Conservation (phyloP, 2,113 vertebrate species). For the Uropsilus gracilis region DNA sequence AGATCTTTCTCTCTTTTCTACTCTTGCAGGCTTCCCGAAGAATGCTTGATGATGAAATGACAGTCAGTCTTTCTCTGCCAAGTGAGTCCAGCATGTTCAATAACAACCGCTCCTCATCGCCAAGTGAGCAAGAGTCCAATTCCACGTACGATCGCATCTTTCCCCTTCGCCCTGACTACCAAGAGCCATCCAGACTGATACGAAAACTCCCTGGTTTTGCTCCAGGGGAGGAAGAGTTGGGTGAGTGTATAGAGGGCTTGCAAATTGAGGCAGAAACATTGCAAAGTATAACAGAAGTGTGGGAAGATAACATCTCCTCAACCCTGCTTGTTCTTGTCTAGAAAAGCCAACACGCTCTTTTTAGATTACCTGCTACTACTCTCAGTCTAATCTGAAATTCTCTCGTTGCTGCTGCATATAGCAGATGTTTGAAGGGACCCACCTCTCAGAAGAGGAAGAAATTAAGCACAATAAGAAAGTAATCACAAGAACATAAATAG, state of each 20-base stretch:
- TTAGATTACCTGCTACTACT: not conserved
- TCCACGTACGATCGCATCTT: conserved; percentile 97
- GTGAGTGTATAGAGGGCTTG: conserved; percentile 81
- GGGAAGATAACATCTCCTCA: not conserved
- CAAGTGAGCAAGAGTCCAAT: conserved; percentile 92
- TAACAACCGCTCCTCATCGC: conserved; percentile 90
- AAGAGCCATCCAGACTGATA: conserved; percentile 95
- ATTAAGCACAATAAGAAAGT: not conserved
- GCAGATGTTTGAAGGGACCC: not conserved
- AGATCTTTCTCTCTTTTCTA: not conserved
- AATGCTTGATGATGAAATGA: conserved; percentile 96
- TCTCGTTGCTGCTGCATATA: not conserved
- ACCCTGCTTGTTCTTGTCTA: not conserved
- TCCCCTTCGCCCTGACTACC: conserved; percentile 95
- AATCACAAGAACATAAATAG: not conserved
- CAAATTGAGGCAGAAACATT: not conserved
- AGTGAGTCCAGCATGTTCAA: conserved; percentile 94
- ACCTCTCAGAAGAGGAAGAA: not conserved
- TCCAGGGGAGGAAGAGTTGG: conserved; percentile 88
- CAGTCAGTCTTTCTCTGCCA: conserved; percentile 93
- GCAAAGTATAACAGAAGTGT: not conserved
- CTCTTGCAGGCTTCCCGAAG: conserved; percentile 92
- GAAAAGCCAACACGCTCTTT: not conserved
- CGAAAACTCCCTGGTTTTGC: conserved; percentile 94
- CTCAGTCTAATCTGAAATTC: not conserved